Evolutionary conservation across 2,797 vertebrate species (phyloP).

Genomic region (Chaunax sp.): DNA sequence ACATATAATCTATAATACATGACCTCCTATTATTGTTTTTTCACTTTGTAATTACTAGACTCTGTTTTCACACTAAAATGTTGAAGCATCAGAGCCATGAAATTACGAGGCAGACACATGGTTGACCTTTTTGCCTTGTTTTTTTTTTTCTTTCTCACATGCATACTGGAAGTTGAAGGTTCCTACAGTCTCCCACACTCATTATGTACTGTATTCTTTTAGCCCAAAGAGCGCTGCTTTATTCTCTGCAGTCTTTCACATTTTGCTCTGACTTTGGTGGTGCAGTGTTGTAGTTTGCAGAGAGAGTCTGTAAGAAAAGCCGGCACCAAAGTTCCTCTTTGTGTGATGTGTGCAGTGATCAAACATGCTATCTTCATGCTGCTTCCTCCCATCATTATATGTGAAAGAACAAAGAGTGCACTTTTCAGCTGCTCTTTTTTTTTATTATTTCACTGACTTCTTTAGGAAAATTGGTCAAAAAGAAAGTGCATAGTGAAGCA

Average conservation of each 20-base stretch:
- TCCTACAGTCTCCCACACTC: neutral
- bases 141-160: neutral
- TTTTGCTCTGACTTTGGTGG: conserved; percentile 16
- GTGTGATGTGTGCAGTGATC: conserved; percentile 42
- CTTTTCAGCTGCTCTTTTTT: conserved; percentile 15
- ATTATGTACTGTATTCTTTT: neutral
- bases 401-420: conserved; percentile 40
- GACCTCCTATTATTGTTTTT: neutral
- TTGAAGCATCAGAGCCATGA: neutral
- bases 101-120: neutral
- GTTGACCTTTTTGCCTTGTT: neutral
- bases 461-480: conserved; percentile 13
- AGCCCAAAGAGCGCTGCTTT: conserved; percentile 9
- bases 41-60: too few relatives aligned
- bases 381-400: conserved; percentile 48
- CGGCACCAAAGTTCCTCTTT: conserved; percentile 29
- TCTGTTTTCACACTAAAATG: neutral
- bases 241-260: conserved; percentile 20
- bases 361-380: conserved; percentile 47
- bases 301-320: neutral
- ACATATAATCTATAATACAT: neutral
- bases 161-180: neutral
- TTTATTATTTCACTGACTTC: conserved; percentile 26
- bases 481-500: neutral
- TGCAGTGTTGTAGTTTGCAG: conserved; percentile 17